Conservation (phyloP, 2,888 invertebrate species). For the Rhopalosiphum nymphaeae region DNA sequence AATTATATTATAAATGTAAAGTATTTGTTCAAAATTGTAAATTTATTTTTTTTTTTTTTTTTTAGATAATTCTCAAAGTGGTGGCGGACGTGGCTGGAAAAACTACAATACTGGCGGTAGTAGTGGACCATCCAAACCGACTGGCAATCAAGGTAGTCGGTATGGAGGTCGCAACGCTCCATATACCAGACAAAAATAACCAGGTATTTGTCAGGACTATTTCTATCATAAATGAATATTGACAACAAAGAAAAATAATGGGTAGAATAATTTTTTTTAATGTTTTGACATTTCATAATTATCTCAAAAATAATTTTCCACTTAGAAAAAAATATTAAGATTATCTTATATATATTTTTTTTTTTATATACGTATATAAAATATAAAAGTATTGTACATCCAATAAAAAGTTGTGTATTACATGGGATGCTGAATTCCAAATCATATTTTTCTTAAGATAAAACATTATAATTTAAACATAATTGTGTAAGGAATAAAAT, state of each 20-base stretch:
- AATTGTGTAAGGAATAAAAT: conserved; percentile 52
- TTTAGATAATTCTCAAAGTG: conserved; percentile 48
- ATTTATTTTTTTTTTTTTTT: too few species aligned
- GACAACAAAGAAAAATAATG: conserved; percentile 56
- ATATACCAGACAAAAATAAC: conserved; percentile 63
- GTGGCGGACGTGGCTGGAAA: conserved; percentile 56
- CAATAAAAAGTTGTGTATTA: conserved; percentile 33
- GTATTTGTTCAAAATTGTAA: not conserved
- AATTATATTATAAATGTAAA: not conserved
- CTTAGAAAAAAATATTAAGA: conserved; percentile 54
- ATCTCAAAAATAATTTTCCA: conserved; percentile 58
- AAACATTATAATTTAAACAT: conserved; percentile 54
- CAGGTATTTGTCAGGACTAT: conserved; percentile 61
- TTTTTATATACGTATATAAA: conserved; percentile 23
- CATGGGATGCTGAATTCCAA: conserved; percentile 53
- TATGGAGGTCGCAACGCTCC: conserved; percentile 65
- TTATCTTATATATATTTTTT: conserved; percentile 45
- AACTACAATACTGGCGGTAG: conserved; percentile 57
- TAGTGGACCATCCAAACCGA: conserved; percentile 58
- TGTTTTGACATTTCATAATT: conserved; percentile 39
- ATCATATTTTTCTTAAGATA: conserved; percentile 51
- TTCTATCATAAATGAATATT: conserved; percentile 56
- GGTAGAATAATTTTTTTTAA: conserved; percentile 56
- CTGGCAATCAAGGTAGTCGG: conserved; percentile 65
- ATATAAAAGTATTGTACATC: conserved; percentile 47